phyloP scores from a whole-genome alignment of 2,797 vertebrate genomes.

The Eptatretus atami region DNA sequence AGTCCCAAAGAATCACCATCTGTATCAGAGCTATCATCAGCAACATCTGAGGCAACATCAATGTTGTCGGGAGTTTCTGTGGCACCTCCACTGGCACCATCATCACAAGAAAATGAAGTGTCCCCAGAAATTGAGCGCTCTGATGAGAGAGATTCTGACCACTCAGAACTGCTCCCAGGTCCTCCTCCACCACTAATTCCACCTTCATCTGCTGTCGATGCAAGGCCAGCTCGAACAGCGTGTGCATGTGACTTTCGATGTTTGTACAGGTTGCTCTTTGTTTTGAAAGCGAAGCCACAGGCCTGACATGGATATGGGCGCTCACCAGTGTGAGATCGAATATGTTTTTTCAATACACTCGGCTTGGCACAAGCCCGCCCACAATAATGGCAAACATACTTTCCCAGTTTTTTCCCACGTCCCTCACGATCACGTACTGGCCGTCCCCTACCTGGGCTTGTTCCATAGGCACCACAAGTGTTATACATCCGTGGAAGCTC shows the following conservation, averaged over 20 bases:
- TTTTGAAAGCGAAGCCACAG: conserved; percentile 95
- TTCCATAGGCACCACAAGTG: not conserved
- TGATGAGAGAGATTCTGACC: not conserved
- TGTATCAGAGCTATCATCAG: conserved; percentile 59
- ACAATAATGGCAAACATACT: conserved; percentile 89
- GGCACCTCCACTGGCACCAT: conserved; percentile 14
- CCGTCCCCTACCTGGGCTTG: not conserved
- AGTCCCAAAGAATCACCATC: conserved; percentile 44
- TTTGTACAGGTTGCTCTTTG: conserved; percentile 95
- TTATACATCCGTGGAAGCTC: not conserved
- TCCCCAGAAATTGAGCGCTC: not conserved
- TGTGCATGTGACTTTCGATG: conserved; percentile 94
- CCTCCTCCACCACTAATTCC: conserved; percentile 20
- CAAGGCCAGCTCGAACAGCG: conserved; percentile 66
- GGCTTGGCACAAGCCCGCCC: conserved; percentile 87
- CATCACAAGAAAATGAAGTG: not conserved
- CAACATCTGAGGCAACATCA: conserved; percentile 70
- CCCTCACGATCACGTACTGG: not conserved
- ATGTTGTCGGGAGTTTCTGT: conserved; percentile 32
- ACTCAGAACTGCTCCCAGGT: conserved; percentile 9
- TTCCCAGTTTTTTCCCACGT: conserved; percentile 40
- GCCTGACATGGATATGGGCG: conserved; percentile 75
- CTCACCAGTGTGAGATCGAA: conserved; percentile 90
- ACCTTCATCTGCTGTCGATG: conserved; percentile 25
- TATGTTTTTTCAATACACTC: conserved; percentile 92